Conservation (phyloP, 1,140 invertebrate genomes). For the Marisa cornuarietis region DNA sequence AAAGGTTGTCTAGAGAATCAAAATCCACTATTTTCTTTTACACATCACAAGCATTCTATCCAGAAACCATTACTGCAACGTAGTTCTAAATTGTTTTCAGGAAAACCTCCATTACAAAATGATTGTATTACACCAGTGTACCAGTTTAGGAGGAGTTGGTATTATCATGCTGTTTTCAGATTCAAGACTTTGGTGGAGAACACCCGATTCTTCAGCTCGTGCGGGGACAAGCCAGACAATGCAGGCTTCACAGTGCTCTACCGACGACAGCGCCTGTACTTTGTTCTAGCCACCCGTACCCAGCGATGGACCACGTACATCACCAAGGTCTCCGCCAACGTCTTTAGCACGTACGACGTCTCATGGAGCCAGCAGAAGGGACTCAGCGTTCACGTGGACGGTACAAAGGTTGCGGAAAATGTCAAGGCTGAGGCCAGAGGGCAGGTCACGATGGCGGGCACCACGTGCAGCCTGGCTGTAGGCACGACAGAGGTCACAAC, state of each 20-base stretch:
- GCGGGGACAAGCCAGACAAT: constrained; percentile 29
- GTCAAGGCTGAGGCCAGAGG: constrained; percentile 13
- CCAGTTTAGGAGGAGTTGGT: too few relatives aligned
- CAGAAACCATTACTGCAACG: too few relatives aligned
- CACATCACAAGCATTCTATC: too few relatives aligned
- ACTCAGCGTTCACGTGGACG: constrained; percentile 15
- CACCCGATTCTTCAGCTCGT: constrained; percentile 40
- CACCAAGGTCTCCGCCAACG: constrained; percentile 16
- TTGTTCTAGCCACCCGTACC: constrained; percentile 35
- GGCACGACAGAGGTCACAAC: not conserved
- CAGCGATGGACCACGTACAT: constrained; percentile 38
- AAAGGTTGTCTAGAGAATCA: too few relatives aligned
- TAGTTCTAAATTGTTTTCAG: too few relatives aligned
- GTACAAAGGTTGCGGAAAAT: not conserved
- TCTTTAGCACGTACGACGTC: constrained; percentile 31
- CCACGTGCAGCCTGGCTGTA: constrained; percentile 10
- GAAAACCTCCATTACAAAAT: too few relatives aligned
- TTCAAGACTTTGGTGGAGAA: constrained; percentile 36
- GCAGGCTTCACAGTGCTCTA: constrained; percentile 42
- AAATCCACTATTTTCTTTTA: too few relatives aligned
- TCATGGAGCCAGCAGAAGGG: constrained; percentile 48
- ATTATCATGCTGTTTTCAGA: not conserved
- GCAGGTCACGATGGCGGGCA: not conserved
- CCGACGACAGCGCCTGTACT: constrained; percentile 32
- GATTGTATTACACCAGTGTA: too few relatives aligned